Conservation (phyloP, 1,140 invertebrate species). For the Leptinotarsa lineolata region DNA sequence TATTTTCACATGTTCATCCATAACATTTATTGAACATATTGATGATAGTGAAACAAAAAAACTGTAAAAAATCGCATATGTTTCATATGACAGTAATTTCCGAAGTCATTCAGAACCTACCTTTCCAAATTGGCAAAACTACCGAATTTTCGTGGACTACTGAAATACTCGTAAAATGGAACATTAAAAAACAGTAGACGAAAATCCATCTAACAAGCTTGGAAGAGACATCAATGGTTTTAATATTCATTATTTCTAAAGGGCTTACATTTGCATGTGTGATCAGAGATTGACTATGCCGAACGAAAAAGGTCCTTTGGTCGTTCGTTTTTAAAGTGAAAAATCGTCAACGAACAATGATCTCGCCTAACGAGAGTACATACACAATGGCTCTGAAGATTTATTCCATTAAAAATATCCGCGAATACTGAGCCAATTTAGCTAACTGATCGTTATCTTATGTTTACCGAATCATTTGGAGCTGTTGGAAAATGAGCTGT, state of each 20-base stretch:
- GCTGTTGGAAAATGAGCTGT: slow-evolving; percentile 1
- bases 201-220: slow-evolving; percentile 40
- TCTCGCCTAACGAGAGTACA: slow-evolving; percentile 36
- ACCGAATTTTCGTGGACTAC: too few relatives aligned
- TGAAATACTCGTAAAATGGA: neutral
- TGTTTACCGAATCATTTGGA: slow-evolving; percentile 34
- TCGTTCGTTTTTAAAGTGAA: slow-evolving; percentile 16
- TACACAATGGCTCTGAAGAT: slow-evolving; percentile 35
- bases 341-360: slow-evolving; percentile 26
- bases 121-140: too few relatives aligned
- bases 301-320: slow-evolving; percentile 20
- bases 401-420: slow-evolving; percentile 46
- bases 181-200: slow-evolving; percentile 16
- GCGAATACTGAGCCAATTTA: slow-evolving; percentile 45
- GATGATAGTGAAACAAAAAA: too few relatives aligned
- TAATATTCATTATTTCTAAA: slow-evolving; percentile 49
- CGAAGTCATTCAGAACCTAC: too few relatives aligned
- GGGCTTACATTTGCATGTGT: slow-evolving; percentile 46
- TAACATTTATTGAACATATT: too few relatives aligned
- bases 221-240: slow-evolving; percentile 47
- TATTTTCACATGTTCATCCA: too few relatives aligned
- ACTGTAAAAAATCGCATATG: too few relatives aligned
- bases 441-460: slow-evolving; percentile 46
- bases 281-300: slow-evolving; percentile 29
- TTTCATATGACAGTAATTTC: too few relatives aligned